Base-by-base conservation (phyloP, 2,797 vertebrate species). In the Microtus californicus region DNA sequence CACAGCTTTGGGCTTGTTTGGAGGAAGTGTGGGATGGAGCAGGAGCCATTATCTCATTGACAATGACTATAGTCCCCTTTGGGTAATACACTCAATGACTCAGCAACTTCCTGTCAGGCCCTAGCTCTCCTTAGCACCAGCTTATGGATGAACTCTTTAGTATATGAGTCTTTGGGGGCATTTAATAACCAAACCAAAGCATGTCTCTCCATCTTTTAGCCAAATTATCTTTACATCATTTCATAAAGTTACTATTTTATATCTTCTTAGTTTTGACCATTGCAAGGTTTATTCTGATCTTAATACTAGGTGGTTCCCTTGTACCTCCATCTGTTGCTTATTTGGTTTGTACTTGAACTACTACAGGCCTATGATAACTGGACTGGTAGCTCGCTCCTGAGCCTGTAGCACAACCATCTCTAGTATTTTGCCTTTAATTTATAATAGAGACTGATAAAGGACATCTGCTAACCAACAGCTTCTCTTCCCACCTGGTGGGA, bases 271-370 rank as follows among this genome's bases (percentile, higher is more conserved):
- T 87, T 93, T 27, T 92, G n/a, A 61, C 65, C 77, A 63, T 89
- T n/a, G 15, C 54, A 73, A 77, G 21, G 6, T 94, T 89, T 85
- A 25, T 93, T 79, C 19, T 81, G 89, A 65, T 51, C 93, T 91
- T 13, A 59, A 56, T 59, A 65, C 59, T 40, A 89, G 0, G 81
- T 71, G 14, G 3, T 40, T 1, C 23, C 29, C 8, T 37, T 56
- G 3, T 81, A 40, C 87, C 17, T 73, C 15, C 6, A 34, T 69
- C 81, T 67, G 43, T 31, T 13, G 15, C 9, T n/a, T 82, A 4
- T 43, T 54, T 93, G 10, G 61, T 85, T 25, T 9, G 11, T 80
- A 29, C 8, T 25, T 80, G 37, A 31, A 59, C 21, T 37, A 0
- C 27, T 25, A 2, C 0, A 10, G 4, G 61, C 21, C 87, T 91